Evolutionary conservation across 30 jellyfish, hydroid and myxozoan genomes (phyloP).

Genomic region (Phacellophora camtschatica): DNA sequence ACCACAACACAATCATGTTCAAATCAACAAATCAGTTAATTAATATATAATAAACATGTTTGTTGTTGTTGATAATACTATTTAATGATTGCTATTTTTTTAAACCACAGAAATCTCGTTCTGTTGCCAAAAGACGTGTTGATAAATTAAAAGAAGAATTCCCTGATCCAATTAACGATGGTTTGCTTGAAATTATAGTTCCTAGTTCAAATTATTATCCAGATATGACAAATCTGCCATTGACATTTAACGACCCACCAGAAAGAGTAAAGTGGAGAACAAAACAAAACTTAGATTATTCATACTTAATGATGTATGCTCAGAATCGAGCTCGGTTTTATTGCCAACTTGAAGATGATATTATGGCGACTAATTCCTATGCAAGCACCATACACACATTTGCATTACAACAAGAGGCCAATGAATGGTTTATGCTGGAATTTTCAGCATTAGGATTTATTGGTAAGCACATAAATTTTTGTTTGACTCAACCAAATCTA

Average conservation of each 20-base stretch:
- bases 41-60: too few relatives aligned
- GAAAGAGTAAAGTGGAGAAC: constrained; percentile 99
- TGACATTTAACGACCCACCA: constrained; percentile 89
- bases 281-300: constrained; percentile 90
- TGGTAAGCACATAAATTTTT: constrained; percentile 71
- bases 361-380: constrained; percentile 92
- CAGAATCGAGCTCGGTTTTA: constrained; percentile 85
- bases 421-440: constrained; percentile 94
- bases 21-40: too few relatives aligned
- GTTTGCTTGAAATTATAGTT: constrained; percentile 77
- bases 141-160: constrained; percentile 37
- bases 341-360: constrained; percentile 94
- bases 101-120: too few relatives aligned
- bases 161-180: constrained; percentile 66
- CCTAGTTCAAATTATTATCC: constrained; percentile 87
- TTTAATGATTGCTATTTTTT: too few relatives aligned
- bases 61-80: too few relatives aligned
- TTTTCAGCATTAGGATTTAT: constrained; percentile 92
- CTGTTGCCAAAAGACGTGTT: constrained; percentile 10
- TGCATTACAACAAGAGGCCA: constrained; percentile 89
- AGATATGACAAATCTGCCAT: constrained; percentile 78
- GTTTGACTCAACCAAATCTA: too few relatives aligned
- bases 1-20: too few relatives aligned
- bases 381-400: constrained; percentile 92
- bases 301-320: constrained; percentile 94